Conservation (phyloP, 2,113 vertebrate species). For the Dascyllus trimaculatus region DNA sequence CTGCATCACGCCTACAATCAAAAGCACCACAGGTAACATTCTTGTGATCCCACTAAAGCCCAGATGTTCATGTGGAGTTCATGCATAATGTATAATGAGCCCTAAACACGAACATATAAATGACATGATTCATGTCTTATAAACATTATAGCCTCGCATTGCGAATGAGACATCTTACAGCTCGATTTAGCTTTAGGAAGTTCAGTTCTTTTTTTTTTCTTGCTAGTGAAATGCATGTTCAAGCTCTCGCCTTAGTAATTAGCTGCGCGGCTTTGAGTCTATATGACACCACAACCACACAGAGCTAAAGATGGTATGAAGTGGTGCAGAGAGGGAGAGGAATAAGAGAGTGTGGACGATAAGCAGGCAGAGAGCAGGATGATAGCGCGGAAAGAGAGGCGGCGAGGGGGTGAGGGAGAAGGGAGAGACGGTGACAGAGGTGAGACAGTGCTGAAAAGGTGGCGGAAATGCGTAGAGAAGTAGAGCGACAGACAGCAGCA, state of each 20-base stretch:
- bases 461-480: conserved; percentile 19
- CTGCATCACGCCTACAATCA: not conserved
- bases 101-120: not conserved
- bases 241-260: conserved; percentile 47
- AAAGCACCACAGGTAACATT: not conserved
- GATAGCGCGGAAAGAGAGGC: conserved; percentile 17
- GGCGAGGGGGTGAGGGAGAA: not conserved
- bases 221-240: conserved; percentile 17
- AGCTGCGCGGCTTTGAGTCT: conserved; percentile 35
- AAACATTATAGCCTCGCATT: not conserved
- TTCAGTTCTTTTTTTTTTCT: not conserved
- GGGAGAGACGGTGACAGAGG: conserved; percentile 25
- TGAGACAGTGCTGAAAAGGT: conserved; percentile 40
- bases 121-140: not conserved
- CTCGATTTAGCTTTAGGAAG: conserved; percentile 19
- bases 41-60: conserved; percentile 14
- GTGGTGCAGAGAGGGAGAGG: conserved; percentile 29
- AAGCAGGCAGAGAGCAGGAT: conserved; percentile 38
- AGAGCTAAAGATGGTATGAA: conserved; percentile 56
- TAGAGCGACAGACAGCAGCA: conserved; percentile 44
- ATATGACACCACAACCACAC: conserved; percentile 38
- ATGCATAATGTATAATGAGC: not conserved
- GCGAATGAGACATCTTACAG: not conserved
- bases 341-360: conserved; percentile 28
- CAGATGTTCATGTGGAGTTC: not conserved